A percentile compares a stretch with the other conserved stretches of the same genome.
Conservation (phyloP, 2,113 vertebrate genomes). For the Hypomesus transpacificus region DNA sequence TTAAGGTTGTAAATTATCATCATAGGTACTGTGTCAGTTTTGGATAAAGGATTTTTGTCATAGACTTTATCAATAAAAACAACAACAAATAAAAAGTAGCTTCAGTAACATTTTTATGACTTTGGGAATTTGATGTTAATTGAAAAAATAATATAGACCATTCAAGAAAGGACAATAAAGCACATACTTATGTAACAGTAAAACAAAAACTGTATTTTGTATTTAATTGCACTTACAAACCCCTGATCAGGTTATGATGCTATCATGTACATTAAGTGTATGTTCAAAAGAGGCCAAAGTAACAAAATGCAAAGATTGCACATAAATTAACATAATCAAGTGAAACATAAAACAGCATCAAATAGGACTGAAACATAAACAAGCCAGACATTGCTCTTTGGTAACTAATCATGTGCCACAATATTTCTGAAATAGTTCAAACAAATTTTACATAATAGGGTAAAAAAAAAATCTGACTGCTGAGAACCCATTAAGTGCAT, state of each 20-base stretch:
- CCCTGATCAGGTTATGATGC: no score
- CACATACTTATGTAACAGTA: not conserved
- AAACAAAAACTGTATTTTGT: constrained; percentile 18
- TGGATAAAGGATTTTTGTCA: no score
- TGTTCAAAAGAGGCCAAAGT: not conserved
- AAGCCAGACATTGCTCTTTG: constrained; percentile 25
- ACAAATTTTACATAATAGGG: not conserved
- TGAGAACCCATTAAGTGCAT: no score
- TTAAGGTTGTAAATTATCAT: no score
- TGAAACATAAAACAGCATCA: constrained; percentile 8
- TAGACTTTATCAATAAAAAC: no score
- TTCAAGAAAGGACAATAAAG: not conserved
- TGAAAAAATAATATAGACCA: not conserved
- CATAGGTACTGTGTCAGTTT: no score
- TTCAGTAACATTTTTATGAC: not conserved
- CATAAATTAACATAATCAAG: constrained; percentile 30
- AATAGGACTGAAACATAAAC: constrained; percentile 12
- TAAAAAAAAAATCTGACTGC: no score
- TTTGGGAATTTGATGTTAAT: not conserved
- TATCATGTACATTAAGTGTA: not conserved
- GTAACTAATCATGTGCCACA: constrained; percentile 23
- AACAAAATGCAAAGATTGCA: constrained; percentile 2
- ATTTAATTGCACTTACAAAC: not conserved
- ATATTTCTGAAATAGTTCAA: constrained; percentile 3
- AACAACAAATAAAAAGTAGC: no score